Conservation (phyloP, 2,888 invertebrate species). For the Tuberolachnus salignus region DNA sequence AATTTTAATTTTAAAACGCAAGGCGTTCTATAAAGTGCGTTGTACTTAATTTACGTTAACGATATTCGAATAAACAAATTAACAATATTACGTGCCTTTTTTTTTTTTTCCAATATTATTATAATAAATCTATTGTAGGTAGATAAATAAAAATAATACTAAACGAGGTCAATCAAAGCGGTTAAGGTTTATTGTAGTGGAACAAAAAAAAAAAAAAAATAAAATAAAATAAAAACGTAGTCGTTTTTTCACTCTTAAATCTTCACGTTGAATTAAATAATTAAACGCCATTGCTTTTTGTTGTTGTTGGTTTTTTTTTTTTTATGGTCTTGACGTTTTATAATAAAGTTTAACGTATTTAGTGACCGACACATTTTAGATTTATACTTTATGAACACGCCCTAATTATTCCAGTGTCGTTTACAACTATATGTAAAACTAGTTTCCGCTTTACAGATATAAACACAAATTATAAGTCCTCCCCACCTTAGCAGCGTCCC, state of each 20-base stretch:
- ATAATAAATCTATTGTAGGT: no score
- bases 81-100: no score
- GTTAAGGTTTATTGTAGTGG: not conserved
- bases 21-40: no score
- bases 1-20: not conserved
- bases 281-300: not conserved
- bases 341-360: no score
- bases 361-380: slow-evolving; percentile 12
- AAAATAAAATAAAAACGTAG: no score
- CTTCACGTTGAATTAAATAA: slow-evolving; percentile 15
- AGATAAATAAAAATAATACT: not conserved
- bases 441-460: slow-evolving; percentile 12
- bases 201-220: slow-evolving; percentile 1
- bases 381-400: not conserved
- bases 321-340: slow-evolving; percentile 23
- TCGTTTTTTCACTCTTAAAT: not conserved
- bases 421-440: slow-evolving; percentile 6
- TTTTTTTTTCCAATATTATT: no score
- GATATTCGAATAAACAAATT: no score
- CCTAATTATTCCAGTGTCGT: not conserved
- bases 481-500: no score
- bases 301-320: not conserved
- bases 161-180: not conserved
- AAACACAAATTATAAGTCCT: not conserved
- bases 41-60: no score